These are phyloP conservation scores for Lucifuga dentata DNA, from an alignment of 2,113 vertebrate species.

Conservation along the genomic window DNA sequence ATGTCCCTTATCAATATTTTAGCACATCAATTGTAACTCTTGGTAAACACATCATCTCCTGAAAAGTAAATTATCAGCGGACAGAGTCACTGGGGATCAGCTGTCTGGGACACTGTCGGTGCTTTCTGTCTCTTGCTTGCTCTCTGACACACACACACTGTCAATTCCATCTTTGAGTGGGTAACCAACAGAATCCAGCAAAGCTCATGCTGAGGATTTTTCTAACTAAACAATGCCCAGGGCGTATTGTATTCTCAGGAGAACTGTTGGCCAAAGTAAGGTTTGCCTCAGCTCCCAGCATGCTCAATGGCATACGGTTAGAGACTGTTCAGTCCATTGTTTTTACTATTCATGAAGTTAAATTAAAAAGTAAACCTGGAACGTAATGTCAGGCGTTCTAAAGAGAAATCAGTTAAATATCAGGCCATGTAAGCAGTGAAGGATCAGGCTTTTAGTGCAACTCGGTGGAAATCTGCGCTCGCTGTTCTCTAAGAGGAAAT, in stretches of 20 bases:
- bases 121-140: constrained; percentile 49
- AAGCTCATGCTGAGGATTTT: constrained; percentile 73
- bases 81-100: constrained; percentile 67
- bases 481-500: too few species aligned
- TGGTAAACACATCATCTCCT: constrained; percentile 75
- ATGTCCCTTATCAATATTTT: constrained; percentile 82
- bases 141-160: constrained; percentile 55
- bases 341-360: background rate
- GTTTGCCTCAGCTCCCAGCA: constrained; percentile 58
- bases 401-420: too few species aligned
- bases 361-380: background rate
- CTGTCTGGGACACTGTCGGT: constrained; percentile 70
- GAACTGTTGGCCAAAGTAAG: constrained; percentile 57
- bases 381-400: background rate
- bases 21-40: constrained; percentile 78
- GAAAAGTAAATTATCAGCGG: constrained; percentile 77
- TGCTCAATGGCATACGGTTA: constrained; percentile 23
- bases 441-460: too few species aligned
- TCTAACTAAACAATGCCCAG: constrained; percentile 76
- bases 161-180: constrained; percentile 65
- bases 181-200: constrained; percentile 54
- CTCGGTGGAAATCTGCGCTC: too few species aligned
- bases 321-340: constrained; percentile 7
- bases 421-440: too few species aligned
- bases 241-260: constrained; percentile 75